Percentiles rank a stretch among this genome's conserved stretches.
Conservation (phyloP, 1,140 invertebrate species). For the Pseudomyrmex pallidus region DNA sequence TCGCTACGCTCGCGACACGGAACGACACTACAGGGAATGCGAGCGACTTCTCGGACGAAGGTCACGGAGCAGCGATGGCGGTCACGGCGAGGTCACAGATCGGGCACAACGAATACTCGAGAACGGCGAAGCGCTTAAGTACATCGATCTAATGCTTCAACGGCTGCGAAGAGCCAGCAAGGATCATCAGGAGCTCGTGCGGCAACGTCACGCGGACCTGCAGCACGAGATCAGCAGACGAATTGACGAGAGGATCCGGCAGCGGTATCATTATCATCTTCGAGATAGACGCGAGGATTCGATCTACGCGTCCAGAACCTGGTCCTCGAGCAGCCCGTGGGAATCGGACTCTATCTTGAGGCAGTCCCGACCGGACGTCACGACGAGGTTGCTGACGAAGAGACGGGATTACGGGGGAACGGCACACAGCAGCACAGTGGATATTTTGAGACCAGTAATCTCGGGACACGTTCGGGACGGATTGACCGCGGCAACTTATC, state of each 20-base stretch:
- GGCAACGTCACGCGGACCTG: conserved; percentile 64
- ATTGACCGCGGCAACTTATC: conserved; percentile 21
- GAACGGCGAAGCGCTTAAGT: conserved; percentile 75
- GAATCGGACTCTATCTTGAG: conserved; percentile 26
- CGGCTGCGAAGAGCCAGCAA: conserved; percentile 77
- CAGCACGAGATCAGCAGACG: conserved; percentile 23
- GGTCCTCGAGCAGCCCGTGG: conserved; percentile 39
- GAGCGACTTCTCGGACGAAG: conserved; percentile 65
- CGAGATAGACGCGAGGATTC: background rate
- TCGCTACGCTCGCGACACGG: background rate
- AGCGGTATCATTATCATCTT: conserved; percentile 9
- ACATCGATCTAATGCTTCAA: conserved; percentile 77
- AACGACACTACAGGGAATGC: conserved; percentile 43
- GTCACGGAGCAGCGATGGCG: conserved; percentile 25
- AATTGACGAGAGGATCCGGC: background rate
- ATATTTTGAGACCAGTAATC: conserved; percentile 19
- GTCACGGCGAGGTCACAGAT: conserved; percentile 12
- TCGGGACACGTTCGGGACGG: conserved; percentile 36
- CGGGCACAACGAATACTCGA: conserved; percentile 54
- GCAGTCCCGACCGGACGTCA: conserved; percentile 19
- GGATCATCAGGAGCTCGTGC: conserved; percentile 78
- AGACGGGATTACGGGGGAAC: conserved; percentile 61
- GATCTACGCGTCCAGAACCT: background rate
- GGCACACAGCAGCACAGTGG: conserved; percentile 15
- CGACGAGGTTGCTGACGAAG: conserved; percentile 60